Conservation (phyloP, 2,113 vertebrate species). For the Amia ocellicauda region DNA sequence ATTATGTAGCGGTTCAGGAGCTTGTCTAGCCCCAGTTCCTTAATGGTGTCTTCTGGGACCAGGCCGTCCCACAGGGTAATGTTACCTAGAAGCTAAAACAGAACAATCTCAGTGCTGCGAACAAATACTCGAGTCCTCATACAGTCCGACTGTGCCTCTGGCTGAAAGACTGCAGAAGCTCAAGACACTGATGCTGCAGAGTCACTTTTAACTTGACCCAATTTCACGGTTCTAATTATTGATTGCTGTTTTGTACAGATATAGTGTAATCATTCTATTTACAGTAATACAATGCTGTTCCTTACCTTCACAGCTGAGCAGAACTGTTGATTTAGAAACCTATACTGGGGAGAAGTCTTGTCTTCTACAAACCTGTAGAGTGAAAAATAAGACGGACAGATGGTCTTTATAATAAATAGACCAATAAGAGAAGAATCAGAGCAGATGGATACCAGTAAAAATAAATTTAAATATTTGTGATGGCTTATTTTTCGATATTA, state of each 20-base stretch:
- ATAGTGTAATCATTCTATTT: neutral
- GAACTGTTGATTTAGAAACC: constrained; percentile 81
- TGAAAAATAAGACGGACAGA: constrained; percentile 15
- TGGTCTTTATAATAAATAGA: neutral
- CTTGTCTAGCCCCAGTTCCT: constrained; percentile 79
- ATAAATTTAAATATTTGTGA: neutral
- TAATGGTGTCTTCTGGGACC: constrained; percentile 66
- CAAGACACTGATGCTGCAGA: neutral
- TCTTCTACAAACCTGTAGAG: constrained; percentile 69
- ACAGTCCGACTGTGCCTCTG: neutral
- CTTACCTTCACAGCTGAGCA: constrained; percentile 85
- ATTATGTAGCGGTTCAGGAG: constrained; percentile 85
- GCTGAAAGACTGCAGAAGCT: neutral
- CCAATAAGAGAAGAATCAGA: neutral
- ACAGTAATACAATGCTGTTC: neutral
- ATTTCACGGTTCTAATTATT: too few species aligned
- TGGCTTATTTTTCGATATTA: neutral
- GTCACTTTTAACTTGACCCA: too few species aligned
- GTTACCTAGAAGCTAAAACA: constrained; percentile 75
- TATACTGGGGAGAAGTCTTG: constrained; percentile 58
- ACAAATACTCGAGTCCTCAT: constrained; percentile 16
- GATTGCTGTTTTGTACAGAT: neutral
- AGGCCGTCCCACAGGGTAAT: constrained; percentile 79
- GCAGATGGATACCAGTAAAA: neutral
- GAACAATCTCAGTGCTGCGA: constrained; percentile 19